Evolutionary conservation across 2,113 vertebrate species (phyloP).

Genomic region (Atrichornis clamosus): DNA sequence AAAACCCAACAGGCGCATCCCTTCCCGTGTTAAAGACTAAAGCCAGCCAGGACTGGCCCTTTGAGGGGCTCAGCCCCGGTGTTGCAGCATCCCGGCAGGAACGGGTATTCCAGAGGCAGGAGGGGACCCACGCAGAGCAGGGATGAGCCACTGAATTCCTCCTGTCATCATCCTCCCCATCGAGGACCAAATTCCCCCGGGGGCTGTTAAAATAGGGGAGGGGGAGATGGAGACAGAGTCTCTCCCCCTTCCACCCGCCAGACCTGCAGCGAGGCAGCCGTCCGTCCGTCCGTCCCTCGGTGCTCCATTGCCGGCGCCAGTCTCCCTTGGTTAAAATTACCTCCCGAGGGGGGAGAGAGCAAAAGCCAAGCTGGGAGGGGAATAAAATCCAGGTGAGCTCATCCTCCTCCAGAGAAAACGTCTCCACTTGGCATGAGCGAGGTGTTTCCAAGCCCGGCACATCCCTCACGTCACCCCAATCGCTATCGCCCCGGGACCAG

Average conservation of each 20-base stretch:
- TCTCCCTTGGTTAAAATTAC: not conserved
- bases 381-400: constrained; percentile 50
- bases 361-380: constrained; percentile 25
- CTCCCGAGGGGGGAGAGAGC: not conserved
- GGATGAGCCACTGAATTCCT: not conserved
- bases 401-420: not conserved
- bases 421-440: not conserved
- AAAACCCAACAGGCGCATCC: fast-evolving
- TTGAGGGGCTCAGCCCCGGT: not conserved
- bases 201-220: not conserved
- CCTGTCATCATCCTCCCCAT: not conserved
- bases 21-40: not conserved
- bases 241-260: not conserved
- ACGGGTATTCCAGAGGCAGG: not conserved
- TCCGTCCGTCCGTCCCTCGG: not conserved
- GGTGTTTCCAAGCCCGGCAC: not conserved
- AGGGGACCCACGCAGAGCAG: not conserved
- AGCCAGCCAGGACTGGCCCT: not conserved
- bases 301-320: not conserved
- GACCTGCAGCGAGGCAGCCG: not conserved
- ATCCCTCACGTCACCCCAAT: constrained; percentile 36
- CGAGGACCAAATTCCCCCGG: fast-evolving
- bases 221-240: not conserved
- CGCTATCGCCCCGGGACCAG: not conserved
- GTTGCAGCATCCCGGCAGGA: not conserved